Percentiles rank a stretch among this genome's conserved stretches.
Conservation (phyloP, 2,888 invertebrate species). For the Troides helena region DNA sequence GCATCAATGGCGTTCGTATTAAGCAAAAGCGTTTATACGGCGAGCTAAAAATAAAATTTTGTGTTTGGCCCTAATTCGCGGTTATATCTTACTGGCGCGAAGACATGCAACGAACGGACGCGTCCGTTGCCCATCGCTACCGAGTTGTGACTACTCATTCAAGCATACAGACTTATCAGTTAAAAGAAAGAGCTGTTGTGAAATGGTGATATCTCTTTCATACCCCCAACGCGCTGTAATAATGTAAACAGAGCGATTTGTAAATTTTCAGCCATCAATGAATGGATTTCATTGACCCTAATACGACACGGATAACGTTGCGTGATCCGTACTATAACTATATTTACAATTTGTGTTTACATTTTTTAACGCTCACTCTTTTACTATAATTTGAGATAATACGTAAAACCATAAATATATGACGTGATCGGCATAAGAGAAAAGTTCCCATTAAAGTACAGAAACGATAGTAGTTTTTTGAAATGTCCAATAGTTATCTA, state of each 20-base stretch:
- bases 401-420: too few relatives aligned
- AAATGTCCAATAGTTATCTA: too few relatives aligned
- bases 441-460: too few relatives aligned
- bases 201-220: slow-evolving; percentile 24
- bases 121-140: slow-evolving; percentile 78
- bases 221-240: slow-evolving; percentile 6
- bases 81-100: slow-evolving; percentile 60
- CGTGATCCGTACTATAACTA: too few relatives aligned
- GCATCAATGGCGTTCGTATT: slow-evolving; percentile 56
- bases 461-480: too few relatives aligned
- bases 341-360: too few relatives aligned
- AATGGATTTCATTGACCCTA: slow-evolving; percentile 25
- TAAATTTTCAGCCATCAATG: slow-evolving; percentile 28
- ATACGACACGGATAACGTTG: background rate
- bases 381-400: too few relatives aligned
- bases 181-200: slow-evolving; percentile 62
- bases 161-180: slow-evolving; percentile 51
- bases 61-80: slow-evolving; percentile 69
- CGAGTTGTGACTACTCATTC: slow-evolving; percentile 73
- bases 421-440: too few relatives aligned
- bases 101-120: slow-evolving; percentile 51
- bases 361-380: too few relatives aligned
- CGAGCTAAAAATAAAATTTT: slow-evolving; percentile 43
- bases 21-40: slow-evolving; percentile 43
- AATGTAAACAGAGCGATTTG: slow-evolving; percentile 28